Evolutionary conservation across 2,113 vertebrate genomes (phyloP), one percentile per base, ranked within the genome.

Genomic region (Asarcornis scutulata): DNA sequence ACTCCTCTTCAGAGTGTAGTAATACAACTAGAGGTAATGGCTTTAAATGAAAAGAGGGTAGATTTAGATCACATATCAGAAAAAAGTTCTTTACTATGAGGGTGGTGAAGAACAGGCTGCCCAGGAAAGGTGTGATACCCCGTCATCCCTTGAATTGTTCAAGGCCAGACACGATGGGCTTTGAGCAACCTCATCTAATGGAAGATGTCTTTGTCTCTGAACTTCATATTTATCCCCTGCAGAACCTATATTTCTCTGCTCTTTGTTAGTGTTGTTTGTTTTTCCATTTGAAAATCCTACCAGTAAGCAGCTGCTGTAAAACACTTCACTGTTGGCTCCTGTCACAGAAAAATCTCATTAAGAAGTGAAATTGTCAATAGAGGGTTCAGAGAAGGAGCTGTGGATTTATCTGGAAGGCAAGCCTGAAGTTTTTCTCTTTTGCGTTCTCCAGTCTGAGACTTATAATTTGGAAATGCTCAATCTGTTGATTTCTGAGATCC

Each of bases 371-470:
- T 5, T 4, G 3, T 40, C 23, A 23, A 29, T 15, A 1, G 2
- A 27, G 12, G 64, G 36, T 40, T 78, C 50, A 72, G 63, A 55
- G 71, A n/a, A 75, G 12, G 27, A 83, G 9, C 55, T 76, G 38
- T n/a, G 16, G 29, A 46, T 55, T 89, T 48, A 77, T 29, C 23
- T 77, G 38, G 36, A 60, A 53, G 52, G 53, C 44, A 82, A 67
- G 52, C 26, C 53, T 38, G 14, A 29, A 14, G 27, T 42, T 59
- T 73, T 44, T 67, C 59, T 53, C 36, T 38, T 60, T 38, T 60
- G 44, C 2, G 1, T n/a, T 60, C 53, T 44, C 38, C 36, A 74
- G 36, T 16, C 27, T n/a, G 27, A 79, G 44, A 79, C 0, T 0
- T 31, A 12, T 40, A 40, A 40, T 40, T 40, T 40, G 40, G 40